Evolutionary conservation across 2,888 invertebrate species (phyloP), one percentile per base, ranked within the genome.

Genomic region (Troilus luridus): DNA sequence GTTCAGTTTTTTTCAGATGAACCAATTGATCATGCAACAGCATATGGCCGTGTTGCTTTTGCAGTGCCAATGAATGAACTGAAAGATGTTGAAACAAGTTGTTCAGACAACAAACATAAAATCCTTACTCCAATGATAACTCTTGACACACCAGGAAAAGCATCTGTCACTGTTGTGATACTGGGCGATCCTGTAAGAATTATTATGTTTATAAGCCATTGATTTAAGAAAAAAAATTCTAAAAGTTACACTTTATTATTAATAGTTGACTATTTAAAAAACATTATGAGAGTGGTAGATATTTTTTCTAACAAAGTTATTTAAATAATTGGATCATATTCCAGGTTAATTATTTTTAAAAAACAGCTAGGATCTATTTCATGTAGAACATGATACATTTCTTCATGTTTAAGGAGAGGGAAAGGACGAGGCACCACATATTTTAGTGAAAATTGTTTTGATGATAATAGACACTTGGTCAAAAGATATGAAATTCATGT

Each of bases 71-170:
- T 95, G 92, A 95, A 95, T 21, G 95, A 97, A 93, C 97, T 98
- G 93, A 96, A 96, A n/a, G 94, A 94, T 85, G 96, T 99, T 89
- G 96, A 98, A 93, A 94, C 96, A 92, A 96, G 95, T 92, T 96
- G 99, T 92, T 96, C 96, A 93, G 96, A 96, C 10, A 96, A 95
- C 0, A 95, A 96, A 11, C 95, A 96, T 92, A 97, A 96, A 64
- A 97, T 99, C 93, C 95, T 99, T 21, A 99, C 98, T 0, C 98
- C 98, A 0, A 95, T 99, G 41, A 96, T 98, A 91, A 97, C 97
- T n/a, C 95, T 99, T 92, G 98, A 98, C 93, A 99, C 99, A 0
- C 99, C 99, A 0, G 99, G 98, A 88, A 99, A 99, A 94, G 99
- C 99, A 0, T 98, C 98, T 0, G 99, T 99, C 0, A 95, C 98